phyloP scores from a whole-genome alignment of 2,888 invertebrate species.

The Apodemia mormo region DNA sequence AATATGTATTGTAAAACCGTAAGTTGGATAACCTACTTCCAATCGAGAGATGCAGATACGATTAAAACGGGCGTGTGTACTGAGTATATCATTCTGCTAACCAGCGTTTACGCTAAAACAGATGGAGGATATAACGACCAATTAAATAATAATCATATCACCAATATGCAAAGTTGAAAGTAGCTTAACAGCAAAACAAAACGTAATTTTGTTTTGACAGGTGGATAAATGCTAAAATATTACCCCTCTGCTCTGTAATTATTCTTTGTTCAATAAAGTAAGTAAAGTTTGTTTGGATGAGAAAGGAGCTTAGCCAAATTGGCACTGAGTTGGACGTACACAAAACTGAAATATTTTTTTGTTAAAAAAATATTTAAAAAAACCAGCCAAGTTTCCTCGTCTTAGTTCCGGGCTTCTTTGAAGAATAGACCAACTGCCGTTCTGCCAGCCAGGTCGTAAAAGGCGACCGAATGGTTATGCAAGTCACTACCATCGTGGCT shows the following conservation, averaged over 20 bases:
- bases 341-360: too few relatives aligned
- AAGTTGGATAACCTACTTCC: slow-evolving; percentile 8
- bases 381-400: too few relatives aligned
- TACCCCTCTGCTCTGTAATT: slow-evolving; percentile 16
- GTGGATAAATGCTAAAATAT: slow-evolving; percentile 34
- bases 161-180: slow-evolving; percentile 13
- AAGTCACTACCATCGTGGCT: too few relatives aligned
- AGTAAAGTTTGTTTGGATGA: not conserved
- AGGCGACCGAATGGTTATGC: too few relatives aligned
- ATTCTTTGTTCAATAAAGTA: slow-evolving; percentile 1
- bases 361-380: too few relatives aligned
- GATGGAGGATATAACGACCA: slow-evolving; percentile 5
- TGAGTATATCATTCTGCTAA: slow-evolving; percentile 44
- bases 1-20: too few relatives aligned
- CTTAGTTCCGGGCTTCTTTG: too few relatives aligned
- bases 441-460: too few relatives aligned
- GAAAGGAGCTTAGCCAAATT: too few relatives aligned
- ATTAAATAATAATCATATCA: slow-evolving; percentile 19
- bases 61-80: slow-evolving; percentile 42
- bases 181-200: slow-evolving; percentile 31
- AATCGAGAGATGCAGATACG: slow-evolving; percentile 28
- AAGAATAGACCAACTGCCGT: too few relatives aligned
- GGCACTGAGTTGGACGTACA: too few relatives aligned
- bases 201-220: slow-evolving; percentile 38
- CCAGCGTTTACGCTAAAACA: slow-evolving; percentile 28